Conservation (phyloP, 2,797 vertebrate species). For the Melanotaenia trifasciata region DNA sequence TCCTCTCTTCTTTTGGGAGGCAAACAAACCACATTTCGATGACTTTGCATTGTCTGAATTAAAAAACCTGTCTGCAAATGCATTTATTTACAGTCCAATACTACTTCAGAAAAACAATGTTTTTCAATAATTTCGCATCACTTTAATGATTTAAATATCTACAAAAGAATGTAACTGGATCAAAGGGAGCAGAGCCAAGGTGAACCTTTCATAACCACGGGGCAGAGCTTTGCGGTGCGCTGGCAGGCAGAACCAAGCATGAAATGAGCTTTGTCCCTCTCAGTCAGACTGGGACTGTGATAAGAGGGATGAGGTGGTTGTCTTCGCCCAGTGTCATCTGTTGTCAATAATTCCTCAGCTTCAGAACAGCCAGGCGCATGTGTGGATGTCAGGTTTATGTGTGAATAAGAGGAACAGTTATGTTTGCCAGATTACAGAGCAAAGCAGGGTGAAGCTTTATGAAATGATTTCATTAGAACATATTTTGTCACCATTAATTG, state of each 20-base stretch:
- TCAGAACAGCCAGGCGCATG: conserved; percentile 29
- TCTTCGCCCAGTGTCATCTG: conserved; percentile 53
- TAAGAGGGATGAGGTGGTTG: conserved; percentile 53
- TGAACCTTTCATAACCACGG: conserved; percentile 18
- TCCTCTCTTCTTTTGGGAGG: neutral
- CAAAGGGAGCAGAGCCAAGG: conserved; percentile 1
- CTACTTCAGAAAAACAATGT: neutral
- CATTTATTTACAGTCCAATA: neutral
- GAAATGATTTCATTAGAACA: neutral
- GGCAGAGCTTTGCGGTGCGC: conserved; percentile 18
- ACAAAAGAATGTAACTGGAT: neutral
- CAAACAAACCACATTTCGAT: neutral
- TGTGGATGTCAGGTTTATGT: conserved; percentile 28
- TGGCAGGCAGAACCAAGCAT: conserved; percentile 53
- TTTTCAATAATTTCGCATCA: neutral
- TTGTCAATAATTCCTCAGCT: conserved; percentile 55
- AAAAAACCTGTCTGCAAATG: neutral
- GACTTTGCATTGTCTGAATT: neutral
- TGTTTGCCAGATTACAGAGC: conserved; percentile 3
- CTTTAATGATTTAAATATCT: neutral
- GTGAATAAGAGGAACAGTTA: conserved; percentile 20
- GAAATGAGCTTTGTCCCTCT: conserved; percentile 65
- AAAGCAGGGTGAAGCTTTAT: neutral
- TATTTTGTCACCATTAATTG: conserved; percentile 10
- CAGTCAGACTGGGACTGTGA: conserved; percentile 38